Percentiles rank a stretch among this genome's conserved stretches.
These are phyloP conservation scores for Eptesicus fuscus DNA, from an alignment of 2,113 vertebrate species.

Conservation along the genomic window DNA sequence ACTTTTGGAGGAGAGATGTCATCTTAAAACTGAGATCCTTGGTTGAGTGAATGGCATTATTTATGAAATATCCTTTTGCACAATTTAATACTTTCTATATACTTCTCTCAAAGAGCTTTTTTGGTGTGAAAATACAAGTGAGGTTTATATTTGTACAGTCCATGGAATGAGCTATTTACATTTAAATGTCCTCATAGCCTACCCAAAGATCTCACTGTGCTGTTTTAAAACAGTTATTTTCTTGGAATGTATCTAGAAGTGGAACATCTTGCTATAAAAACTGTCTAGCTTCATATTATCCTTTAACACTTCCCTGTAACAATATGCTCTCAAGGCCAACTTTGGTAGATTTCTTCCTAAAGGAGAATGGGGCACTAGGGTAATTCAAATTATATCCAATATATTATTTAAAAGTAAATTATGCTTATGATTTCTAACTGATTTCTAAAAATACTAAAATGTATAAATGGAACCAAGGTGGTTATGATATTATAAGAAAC, in stretches of 20 bases:
- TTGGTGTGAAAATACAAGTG: slow-evolving; percentile 31
- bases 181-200: neutral
- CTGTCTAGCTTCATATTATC: neutral
- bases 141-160: slow-evolving; percentile 9
- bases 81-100: neutral
- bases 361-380: neutral
- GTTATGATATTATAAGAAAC: neutral
- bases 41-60: slow-evolving; percentile 40
- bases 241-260: neutral
- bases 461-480: neutral
- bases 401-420: neutral
- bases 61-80: neutral
- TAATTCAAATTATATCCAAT: neutral
- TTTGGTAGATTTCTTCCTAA: neutral
- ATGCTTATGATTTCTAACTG: neutral
- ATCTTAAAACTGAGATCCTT: slow-evolving; percentile 29
- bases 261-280: neutral
- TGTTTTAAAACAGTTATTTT: neutral
- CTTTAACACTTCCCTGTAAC: neutral
- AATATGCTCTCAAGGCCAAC: neutral
- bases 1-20: neutral
- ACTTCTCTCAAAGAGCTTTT: neutral
- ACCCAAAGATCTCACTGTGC: neutral
- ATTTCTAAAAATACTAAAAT: neutral
- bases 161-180: neutral